Evolutionary conservation across 2,797 vertebrate species (phyloP).

Genomic region (Myioborus melanocephalus): DNA sequence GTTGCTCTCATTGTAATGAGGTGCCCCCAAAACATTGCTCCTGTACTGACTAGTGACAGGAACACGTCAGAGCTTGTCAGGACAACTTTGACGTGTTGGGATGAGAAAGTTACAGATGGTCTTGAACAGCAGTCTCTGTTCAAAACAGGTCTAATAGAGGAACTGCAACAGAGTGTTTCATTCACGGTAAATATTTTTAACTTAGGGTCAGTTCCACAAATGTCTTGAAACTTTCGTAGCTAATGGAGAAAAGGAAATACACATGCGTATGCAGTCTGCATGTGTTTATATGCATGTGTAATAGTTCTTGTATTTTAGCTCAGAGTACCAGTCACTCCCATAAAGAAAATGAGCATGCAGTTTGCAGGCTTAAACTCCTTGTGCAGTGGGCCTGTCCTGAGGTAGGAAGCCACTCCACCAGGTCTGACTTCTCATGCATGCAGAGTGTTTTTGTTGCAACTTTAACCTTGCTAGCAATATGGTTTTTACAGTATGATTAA

Average conservation of each 20-base stretch:
- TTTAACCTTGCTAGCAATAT: neutral
- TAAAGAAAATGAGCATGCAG: neutral
- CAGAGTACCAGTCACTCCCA: neutral
- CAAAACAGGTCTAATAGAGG: neutral
- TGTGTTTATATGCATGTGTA: neutral
- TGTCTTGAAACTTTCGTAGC: neutral
- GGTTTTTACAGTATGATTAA: neutral
- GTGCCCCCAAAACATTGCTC: neutral
- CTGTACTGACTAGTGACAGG: neutral
- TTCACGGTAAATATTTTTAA: neutral
- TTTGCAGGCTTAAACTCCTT: neutral
- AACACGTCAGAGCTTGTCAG: neutral
- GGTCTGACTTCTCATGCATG: fast-evolving
- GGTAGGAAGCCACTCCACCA: neutral
- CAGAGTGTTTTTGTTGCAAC: fast-evolving
- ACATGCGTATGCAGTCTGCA: too few species aligned
- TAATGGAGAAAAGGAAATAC: neutral
- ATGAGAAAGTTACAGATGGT: neutral
- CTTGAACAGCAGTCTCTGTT: neutral
- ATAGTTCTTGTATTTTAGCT: neutral
- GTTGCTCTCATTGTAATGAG: neutral
- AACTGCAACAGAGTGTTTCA: neutral
- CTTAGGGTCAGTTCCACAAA: neutral
- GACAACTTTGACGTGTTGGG: neutral
- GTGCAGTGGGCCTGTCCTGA: neutral